Percentiles rank a stretch among this genome's conserved stretches.
Conservation (phyloP, 2,888 invertebrate genomes). For the Himalopsyche anomala region DNA sequence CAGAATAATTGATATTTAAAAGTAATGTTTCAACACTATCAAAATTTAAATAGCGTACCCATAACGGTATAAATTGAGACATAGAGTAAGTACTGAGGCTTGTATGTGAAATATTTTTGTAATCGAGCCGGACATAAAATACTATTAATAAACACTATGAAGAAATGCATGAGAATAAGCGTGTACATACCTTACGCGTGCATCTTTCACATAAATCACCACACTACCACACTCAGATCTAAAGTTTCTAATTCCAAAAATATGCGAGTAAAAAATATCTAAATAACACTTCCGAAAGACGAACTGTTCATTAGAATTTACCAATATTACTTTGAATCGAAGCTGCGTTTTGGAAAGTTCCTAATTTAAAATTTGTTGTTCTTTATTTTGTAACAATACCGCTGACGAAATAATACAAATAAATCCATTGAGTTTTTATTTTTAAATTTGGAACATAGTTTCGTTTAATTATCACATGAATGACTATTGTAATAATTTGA, state of each 20-base stretch:
- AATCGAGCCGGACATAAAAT: slow-evolving; percentile 22
- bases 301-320: too few relatives aligned
- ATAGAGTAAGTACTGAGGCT: background rate
- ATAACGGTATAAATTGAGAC: slow-evolving; percentile 41
- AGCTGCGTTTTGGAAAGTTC: too few relatives aligned
- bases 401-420: too few relatives aligned
- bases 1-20: too few relatives aligned
- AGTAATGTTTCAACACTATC: background rate
- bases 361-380: too few relatives aligned
- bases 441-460: too few relatives aligned
- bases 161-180: slow-evolving; percentile 11
- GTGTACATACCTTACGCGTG: slow-evolving; percentile 7
- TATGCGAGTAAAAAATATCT: background rate
- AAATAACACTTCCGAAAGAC: too few relatives aligned
- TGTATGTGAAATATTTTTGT: slow-evolving; percentile 29
- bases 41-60: slow-evolving; percentile 25
- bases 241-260: slow-evolving; percentile 27
- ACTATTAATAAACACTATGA: slow-evolving; percentile 38
- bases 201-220: slow-evolving; percentile 34
- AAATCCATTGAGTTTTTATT: too few relatives aligned
- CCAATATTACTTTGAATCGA: too few relatives aligned
- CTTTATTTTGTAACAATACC: too few relatives aligned
- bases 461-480: too few relatives aligned
- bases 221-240: background rate
- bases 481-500: too few relatives aligned